Evolutionary conservation across 2,888 invertebrate species (phyloP), one percentile per base, ranked within the genome.

Genomic region (Chrysolina haemoptera): DNA sequence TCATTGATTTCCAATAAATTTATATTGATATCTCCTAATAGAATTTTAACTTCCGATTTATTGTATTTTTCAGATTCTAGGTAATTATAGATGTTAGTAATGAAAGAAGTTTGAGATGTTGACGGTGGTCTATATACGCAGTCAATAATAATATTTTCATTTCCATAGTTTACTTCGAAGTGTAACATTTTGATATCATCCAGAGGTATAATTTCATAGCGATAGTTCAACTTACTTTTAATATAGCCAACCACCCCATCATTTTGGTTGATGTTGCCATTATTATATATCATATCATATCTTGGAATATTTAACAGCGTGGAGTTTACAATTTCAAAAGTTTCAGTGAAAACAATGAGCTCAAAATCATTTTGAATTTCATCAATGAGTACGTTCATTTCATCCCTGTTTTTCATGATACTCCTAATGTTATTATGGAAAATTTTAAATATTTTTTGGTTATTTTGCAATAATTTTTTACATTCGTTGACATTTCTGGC

Each of bases 341-440:
- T 62, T 62, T 62, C 62, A 35, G 62, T 35, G 62, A 62, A 62
- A 62, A 40, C 62, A 62, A 62, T 27, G 62, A 62, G 35, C 40
- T 62, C 62, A 62, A 62, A 62, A 40, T 62, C 62, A 27, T 62
- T 27, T 40, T 62, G 6, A 35, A 62, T 35, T 62, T 62, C 62
- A 35, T 62, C 62, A 62, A 62, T 62, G 35, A 62, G 40, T 22
- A 62, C 35, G 8, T 35, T 40, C 35, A 62, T 62, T 40, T 62
- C 62, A 35, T 62, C 62, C 40, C 40, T 35, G n/a, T 62, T 62
- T 62, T 62, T 62, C 40, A 40, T 62, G 11, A 62, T 62, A 62
- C 62, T 62, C n/a, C 35, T 62, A 11, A 62, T 62, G 40, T 62
- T 62, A 35, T 62, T 62, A 40, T 62, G 62, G n/a, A 62, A 62